Percentiles rank a stretch among this genome's conserved stretches.
Evolutionary conservation across 2,113 vertebrate species (phyloP).

Genomic region (Actinemys pallida): DNA sequence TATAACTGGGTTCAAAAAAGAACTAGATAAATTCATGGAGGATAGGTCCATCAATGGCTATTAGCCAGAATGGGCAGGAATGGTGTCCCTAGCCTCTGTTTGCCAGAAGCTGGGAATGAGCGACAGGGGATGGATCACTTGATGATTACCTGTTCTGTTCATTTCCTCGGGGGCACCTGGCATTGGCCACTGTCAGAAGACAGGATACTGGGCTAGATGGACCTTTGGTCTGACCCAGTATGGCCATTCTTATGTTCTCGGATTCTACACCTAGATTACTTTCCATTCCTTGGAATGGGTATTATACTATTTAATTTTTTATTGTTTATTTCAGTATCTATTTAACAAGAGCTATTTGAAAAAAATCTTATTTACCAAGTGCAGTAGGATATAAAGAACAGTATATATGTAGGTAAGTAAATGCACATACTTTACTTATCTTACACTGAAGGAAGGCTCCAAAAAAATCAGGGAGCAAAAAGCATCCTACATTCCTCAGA

Average conservation of each 20-base stretch:
- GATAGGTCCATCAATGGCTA: too few relatives aligned
- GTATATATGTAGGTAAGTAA: background rate
- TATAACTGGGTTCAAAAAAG: too few relatives aligned
- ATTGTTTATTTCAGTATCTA: background rate
- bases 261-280: background rate
- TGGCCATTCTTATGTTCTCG: background rate
- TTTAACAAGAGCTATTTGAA: background rate
- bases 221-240: too few relatives aligned
- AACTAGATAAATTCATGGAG: too few relatives aligned
- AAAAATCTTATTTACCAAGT: background rate
- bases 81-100: too few relatives aligned
- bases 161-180: too few relatives aligned
- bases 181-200: too few relatives aligned
- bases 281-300: background rate
- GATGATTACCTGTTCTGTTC: too few relatives aligned
- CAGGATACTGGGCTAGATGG: too few relatives aligned
- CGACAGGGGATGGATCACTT: too few relatives aligned
- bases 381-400: background rate
- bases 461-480: background rate
- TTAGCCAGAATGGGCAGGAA: too few relatives aligned
- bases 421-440: background rate
- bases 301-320: background rate
- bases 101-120: too few relatives aligned
- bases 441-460: background rate
- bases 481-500: background rate